A percentile compares a stretch with the other conserved stretches of the same genome.
phyloP scores from a whole-genome alignment of 2,113 vertebrate species.

The Prunella fulvescens region DNA sequence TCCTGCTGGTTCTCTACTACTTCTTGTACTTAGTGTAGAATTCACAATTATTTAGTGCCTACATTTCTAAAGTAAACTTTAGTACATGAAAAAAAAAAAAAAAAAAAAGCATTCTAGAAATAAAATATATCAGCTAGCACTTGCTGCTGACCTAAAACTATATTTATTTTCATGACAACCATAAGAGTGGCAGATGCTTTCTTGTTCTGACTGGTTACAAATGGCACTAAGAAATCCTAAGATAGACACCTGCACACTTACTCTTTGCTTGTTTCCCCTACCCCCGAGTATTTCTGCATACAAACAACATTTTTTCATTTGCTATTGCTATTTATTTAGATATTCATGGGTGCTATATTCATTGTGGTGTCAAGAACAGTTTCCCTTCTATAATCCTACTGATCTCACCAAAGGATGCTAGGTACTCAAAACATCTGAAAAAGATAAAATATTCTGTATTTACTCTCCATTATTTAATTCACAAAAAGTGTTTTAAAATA shows the following conservation, averaged over 20 bases:
- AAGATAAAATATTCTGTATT: neutral
- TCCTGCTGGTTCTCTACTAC: neutral
- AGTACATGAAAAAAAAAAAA: neutral
- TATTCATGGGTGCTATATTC: neutral
- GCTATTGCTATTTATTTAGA: neutral
- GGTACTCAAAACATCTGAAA: neutral
- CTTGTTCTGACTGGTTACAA: constrained; percentile 21
- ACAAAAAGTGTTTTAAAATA: neutral
- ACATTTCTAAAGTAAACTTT: neutral
- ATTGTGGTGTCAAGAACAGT: neutral
- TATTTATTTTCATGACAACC: constrained; percentile 22
- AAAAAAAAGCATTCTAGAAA: constrained; percentile 5
- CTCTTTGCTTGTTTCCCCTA: neutral
- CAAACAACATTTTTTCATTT: neutral
- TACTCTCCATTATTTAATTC: neutral
- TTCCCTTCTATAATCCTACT: neutral
- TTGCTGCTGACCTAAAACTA: constrained; percentile 16
- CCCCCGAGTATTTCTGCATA: neutral
- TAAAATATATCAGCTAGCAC: neutral
- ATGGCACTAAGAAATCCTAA: neutral
- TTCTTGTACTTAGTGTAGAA: neutral
- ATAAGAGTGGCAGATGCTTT: constrained; percentile 26
- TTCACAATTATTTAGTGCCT: neutral
- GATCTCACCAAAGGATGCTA: neutral
- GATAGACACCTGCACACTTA: neutral